Evolutionary conservation across 2,113 vertebrate species (phyloP), one percentile per base, ranked within the genome.

Genomic region (Mormoops blainvillei): DNA sequence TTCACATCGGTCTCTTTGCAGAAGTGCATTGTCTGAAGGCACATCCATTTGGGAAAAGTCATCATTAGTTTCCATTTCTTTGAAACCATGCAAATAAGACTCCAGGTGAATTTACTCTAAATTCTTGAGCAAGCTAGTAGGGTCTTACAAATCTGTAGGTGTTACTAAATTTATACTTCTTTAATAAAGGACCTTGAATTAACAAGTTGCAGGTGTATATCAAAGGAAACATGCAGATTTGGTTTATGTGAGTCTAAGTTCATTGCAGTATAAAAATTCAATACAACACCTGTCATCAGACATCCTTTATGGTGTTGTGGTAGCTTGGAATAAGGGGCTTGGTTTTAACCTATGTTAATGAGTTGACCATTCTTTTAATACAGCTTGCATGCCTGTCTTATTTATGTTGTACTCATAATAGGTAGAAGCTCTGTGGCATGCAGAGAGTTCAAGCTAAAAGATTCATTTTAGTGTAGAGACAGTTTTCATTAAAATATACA

Each of bases 281-380:
- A 98, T 96, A 96, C 73, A 96, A 96, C 98, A 98, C 95, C 98
- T 99, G 97, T 97, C 98, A 97, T 98, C 97, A 98, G 98, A 97
- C 98, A 91, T 98, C 97, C 97, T 98, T 98, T 97, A 98, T 97
- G 97, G 98, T 98, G 98, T 98, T 98, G 92, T 89, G 98, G 98
- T 98, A 98, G 98, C 98, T 98, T 98, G 96, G 97, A 98, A 98
- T 97, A 97, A 97, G 98, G 98, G 98, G 97, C 97, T 98, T 98
- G 95, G 97, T 98, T 98, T 98, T 98, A 99, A 98, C 98, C 98
- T 98, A 98, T 98, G 99, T 97, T 97, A 98, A 98, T 91, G 98
- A 97, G 97, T 94, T 97, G 97, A 54, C 96, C 80, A 95, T 97
- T 97, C 88, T 97, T 97, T 98, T 97, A 98, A 97, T 76, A 91